These are phyloP conservation scores for Pelecanoides urinatrix DNA, from an alignment of 2,113 vertebrate genomes.

Conservation along the genomic window DNA sequence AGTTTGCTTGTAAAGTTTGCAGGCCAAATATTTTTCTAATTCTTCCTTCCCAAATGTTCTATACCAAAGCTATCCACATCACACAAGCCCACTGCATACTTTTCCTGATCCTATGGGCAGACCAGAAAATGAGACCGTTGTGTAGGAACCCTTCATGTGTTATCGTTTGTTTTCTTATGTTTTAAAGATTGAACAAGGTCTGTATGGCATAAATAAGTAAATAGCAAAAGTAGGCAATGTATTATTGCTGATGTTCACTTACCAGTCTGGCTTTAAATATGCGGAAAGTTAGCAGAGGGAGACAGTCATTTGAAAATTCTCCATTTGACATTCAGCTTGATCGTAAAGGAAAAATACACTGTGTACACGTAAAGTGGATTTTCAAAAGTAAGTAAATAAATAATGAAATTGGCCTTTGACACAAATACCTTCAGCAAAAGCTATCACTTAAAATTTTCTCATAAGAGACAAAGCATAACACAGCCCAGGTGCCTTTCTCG, in stretches of 20 bases:
- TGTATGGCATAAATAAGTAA: not conserved
- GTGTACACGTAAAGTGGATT: fast-evolving
- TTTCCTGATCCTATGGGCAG: not conserved
- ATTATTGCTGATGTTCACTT: not conserved
- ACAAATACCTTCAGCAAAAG: not conserved
- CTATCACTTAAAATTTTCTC: not conserved
- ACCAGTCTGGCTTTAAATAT: not conserved
- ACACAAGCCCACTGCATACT: not conserved
- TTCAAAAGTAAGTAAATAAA: not conserved
- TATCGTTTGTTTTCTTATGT: not conserved
- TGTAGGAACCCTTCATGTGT: not conserved
- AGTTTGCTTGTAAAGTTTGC: not conserved
- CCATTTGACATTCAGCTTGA: not conserved
- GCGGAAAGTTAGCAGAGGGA: not conserved
- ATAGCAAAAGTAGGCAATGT: not conserved
- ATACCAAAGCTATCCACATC: not conserved
- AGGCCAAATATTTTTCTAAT: not conserved
- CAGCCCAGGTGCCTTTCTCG: not conserved
- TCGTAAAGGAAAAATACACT: not conserved
- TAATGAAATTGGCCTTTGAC: not conserved
- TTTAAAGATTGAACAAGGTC: not conserved
- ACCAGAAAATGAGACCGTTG: constrained; percentile 22
- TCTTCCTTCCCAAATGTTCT: not conserved
- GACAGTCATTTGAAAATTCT: not conserved
- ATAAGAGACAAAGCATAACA: not conserved